Evolutionary conservation across 2,113 vertebrate species (phyloP).

Genomic region (Gymnarchus niloticus): DNA sequence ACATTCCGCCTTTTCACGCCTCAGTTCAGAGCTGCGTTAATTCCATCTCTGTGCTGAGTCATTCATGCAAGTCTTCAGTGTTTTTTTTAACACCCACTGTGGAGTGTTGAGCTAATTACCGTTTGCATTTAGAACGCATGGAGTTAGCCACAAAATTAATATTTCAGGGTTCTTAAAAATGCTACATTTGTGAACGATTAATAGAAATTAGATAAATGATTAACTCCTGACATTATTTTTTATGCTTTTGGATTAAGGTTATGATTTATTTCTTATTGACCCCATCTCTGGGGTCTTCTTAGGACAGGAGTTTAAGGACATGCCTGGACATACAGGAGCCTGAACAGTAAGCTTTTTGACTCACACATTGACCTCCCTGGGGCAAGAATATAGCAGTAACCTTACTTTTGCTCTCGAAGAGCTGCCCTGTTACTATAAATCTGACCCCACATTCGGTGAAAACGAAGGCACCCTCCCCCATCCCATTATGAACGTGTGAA

Average conservation of each 20-base stretch:
- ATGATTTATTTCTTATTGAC: background rate
- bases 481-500: background rate
- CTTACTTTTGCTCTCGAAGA: slow-evolving; percentile 1
- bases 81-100: background rate
- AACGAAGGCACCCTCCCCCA: background rate
- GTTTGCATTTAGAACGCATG: background rate
- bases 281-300: background rate
- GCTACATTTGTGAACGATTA: slow-evolving; percentile 4
- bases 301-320: background rate
- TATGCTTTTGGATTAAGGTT: background rate
- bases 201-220: background rate
- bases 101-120: background rate
- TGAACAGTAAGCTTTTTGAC: background rate
- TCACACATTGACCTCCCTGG: background rate
- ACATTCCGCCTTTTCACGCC: background rate
- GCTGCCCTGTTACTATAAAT: background rate
- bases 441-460: background rate
- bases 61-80: background rate
- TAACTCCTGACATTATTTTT: background rate
- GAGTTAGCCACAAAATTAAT: slow-evolving; percentile 19
- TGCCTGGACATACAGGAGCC: background rate
- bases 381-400: slow-evolving; percentile 6
- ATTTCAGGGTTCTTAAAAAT: slow-evolving; percentile 7
- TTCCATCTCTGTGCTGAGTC: background rate
- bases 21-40: background rate